Percentiles rank a stretch among this genome's conserved stretches.
Conservation (phyloP, 2,888 invertebrate genomes). For the Patella ulyssiponensis region DNA sequence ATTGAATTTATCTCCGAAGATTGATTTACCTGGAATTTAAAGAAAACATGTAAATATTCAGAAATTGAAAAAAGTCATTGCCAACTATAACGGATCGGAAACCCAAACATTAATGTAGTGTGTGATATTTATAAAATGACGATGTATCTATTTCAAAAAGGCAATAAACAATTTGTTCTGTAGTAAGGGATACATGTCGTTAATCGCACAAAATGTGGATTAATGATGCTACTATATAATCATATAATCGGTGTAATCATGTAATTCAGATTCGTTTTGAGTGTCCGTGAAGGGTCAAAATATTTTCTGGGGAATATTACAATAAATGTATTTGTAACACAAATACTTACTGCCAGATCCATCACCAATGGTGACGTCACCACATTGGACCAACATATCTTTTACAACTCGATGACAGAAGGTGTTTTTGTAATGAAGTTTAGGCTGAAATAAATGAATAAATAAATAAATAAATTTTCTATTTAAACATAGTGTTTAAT, state of each 20-base stretch:
- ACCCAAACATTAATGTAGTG: too few relatives aligned
- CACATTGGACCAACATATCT: constrained; percentile 72
- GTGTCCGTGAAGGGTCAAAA: too few relatives aligned
- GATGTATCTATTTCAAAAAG: too few relatives aligned
- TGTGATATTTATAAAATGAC: too few relatives aligned
- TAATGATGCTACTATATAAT: too few relatives aligned
- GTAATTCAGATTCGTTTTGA: too few relatives aligned
- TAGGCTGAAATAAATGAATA: constrained; percentile 42
- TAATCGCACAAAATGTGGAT: too few relatives aligned
- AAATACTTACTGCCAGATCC: constrained; percentile 69
- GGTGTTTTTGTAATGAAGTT: constrained; percentile 64
- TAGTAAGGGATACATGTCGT: too few relatives aligned
- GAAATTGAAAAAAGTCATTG: neutral
- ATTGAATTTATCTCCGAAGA: constrained; percentile 69
- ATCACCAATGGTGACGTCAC: constrained; percentile 70
- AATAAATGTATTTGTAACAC: neutral
- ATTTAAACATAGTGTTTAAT: neutral
- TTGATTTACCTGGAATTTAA: constrained; percentile 62
- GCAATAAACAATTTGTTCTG: too few relatives aligned
- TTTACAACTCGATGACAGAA: constrained; percentile 69
- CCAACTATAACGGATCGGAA: too few relatives aligned
- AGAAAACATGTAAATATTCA: neutral
- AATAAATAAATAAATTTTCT: neutral
- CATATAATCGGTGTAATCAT: too few relatives aligned
- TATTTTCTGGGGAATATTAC: too few relatives aligned